A percentile compares a stretch with the other conserved stretches of the same genome.
Conservation (phyloP, 2,113 vertebrate genomes). For the Ptyas mucosa region DNA sequence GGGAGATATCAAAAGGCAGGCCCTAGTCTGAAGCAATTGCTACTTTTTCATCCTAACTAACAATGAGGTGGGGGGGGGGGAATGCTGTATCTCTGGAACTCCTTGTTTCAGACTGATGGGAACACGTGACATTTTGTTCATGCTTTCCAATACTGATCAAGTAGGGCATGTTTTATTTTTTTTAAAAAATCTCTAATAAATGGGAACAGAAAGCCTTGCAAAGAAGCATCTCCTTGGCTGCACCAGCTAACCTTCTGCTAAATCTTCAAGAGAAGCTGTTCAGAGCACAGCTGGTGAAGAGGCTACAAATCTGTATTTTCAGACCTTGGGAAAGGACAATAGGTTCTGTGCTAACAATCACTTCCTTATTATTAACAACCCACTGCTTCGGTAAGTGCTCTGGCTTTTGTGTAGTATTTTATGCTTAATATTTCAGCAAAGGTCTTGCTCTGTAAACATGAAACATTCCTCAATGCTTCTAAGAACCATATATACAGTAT, state of each 20-base stretch:
- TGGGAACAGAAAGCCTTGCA: neutral
- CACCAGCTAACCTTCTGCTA: neutral
- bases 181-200: neutral
- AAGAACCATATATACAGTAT: neutral
- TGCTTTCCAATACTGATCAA: neutral
- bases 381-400: neutral
- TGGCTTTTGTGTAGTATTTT: neutral
- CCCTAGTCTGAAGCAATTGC: neutral
- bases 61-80: neutral
- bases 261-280: neutral
- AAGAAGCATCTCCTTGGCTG: neutral
- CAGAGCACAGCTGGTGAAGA: neutral
- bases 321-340: neutral
- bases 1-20: neutral
- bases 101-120: neutral
- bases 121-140: neutral
- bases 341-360: neutral
- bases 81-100: neutral
- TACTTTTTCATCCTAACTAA: neutral
- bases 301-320: neutral
- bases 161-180: neutral
- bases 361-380: neutral
- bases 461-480: neutral
- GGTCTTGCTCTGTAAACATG: neutral
- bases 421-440: neutral